Conservation (phyloP, 2,797 vertebrate genomes). For the Sciaenops ocellatus region DNA sequence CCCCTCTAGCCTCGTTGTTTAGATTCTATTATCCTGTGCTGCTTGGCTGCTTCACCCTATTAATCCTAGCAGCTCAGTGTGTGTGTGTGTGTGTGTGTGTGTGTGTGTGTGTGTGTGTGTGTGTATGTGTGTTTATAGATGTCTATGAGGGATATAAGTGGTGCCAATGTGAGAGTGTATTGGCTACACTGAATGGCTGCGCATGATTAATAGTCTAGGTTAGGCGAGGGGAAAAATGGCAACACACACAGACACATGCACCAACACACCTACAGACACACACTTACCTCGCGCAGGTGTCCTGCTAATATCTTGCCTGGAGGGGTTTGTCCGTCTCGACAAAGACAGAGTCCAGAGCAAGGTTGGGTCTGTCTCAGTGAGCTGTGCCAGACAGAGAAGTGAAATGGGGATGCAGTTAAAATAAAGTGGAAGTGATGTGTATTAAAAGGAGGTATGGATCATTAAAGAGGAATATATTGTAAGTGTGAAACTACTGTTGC, state of each 20-base stretch:
- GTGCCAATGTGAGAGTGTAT: conserved; percentile 42
- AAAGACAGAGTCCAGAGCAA: conserved; percentile 17
- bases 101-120: conserved; percentile 14
- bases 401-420: conserved; percentile 59
- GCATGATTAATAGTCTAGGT: conserved; percentile 68
- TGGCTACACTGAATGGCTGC: conserved; percentile 42
- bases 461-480: conserved; percentile 29
- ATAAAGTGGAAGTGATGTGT: conserved; percentile 32
- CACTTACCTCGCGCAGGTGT: conserved; percentile 34
- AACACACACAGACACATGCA: conserved; percentile 10
- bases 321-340: conserved; percentile 24
- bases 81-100: conserved; percentile 41
- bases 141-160: conserved; percentile 39
- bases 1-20: conserved; percentile 61
- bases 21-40: conserved; percentile 75
- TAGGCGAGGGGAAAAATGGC: conserved; percentile 56
- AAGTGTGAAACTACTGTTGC: conserved; percentile 34
- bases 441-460: conserved; percentile 6
- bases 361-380: conserved; percentile 19
- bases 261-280: not conserved
- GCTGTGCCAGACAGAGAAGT: conserved; percentile 44
- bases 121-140: conserved; percentile 20
- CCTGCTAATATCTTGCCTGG: conserved; percentile 38
- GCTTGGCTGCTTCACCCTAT: conserved; percentile 70
- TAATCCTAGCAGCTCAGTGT: conserved; percentile 57